Evolutionary conservation across 2,888 invertebrate species (phyloP).

Genomic region (Gonocerus acuteangulatus): DNA sequence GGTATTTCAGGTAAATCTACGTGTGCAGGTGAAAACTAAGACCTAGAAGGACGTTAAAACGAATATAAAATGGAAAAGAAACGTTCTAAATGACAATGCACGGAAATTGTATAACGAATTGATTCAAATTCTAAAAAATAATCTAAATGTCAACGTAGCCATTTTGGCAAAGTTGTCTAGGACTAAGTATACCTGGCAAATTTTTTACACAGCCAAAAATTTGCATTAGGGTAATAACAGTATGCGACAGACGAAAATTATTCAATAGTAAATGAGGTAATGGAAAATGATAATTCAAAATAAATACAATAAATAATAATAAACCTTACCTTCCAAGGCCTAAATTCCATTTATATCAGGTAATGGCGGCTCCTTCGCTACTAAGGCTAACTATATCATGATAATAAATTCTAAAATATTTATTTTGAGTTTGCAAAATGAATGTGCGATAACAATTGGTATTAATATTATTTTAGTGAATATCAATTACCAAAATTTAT

Average conservation of each 20-base stretch:
- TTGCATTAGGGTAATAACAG: neutral
- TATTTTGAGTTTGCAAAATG: too few relatives aligned
- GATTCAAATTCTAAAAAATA: neutral
- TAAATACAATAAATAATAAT: neutral
- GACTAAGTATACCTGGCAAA: conserved; percentile 29
- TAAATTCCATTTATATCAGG: conserved; percentile 36
- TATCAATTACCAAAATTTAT: too few relatives aligned
- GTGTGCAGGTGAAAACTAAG: too few relatives aligned
- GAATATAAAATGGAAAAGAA: neutral
- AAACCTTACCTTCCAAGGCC: conserved; percentile 36
- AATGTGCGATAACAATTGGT: too few relatives aligned
- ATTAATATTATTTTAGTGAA: too few relatives aligned
- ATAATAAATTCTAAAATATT: neutral
- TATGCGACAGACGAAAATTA: too few relatives aligned
- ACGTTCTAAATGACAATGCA: too few relatives aligned
- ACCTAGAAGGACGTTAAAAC: too few relatives aligned
- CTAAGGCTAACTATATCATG: conserved; percentile 21
- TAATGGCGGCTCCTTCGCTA: conserved; percentile 33
- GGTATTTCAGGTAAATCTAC: conserved; percentile 19
- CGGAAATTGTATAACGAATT: too few relatives aligned
- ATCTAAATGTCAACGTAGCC: conserved; percentile 35
- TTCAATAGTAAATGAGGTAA: too few relatives aligned
- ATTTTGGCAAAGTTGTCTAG: conserved; percentile 36
- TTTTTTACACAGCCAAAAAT: conserved; percentile 8
- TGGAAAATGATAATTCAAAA: too few relatives aligned